These are phyloP conservation scores for Anticlea derivata DNA, from an alignment of 2,888 invertebrate genomes.

Conservation along the genomic window DNA sequence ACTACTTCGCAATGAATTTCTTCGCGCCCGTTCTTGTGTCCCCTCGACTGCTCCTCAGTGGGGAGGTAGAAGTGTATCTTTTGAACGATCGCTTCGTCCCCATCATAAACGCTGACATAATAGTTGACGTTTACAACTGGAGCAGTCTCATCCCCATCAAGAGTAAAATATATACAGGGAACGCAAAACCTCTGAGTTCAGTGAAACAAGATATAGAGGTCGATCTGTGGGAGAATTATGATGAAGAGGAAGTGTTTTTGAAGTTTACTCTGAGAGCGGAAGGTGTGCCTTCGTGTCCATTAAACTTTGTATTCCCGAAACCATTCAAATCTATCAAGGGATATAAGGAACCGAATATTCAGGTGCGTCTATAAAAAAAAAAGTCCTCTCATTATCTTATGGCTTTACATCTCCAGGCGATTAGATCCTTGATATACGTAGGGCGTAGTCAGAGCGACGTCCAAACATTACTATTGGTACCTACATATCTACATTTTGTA, in stretches of 20 bases:
- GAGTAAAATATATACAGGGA: slow-evolving; percentile 49
- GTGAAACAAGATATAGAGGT: slow-evolving; percentile 55
- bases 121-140: slow-evolving; percentile 85
- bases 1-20: slow-evolving; percentile 94
- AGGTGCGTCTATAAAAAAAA: too few species aligned
- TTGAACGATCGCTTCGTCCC: slow-evolving; percentile 85
- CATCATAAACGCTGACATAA: slow-evolving; percentile 71
- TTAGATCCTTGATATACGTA: too few species aligned
- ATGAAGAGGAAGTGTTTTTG: slow-evolving; percentile 60
- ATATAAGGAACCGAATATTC: slow-evolving; percentile 79
- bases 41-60: slow-evolving; percentile 75
- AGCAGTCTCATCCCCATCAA: slow-evolving; percentile 67
- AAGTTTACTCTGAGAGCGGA: slow-evolving; percentile 79
- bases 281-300: slow-evolving; percentile 77
- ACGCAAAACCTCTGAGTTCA: slow-evolving; percentile 52
- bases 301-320: slow-evolving; percentile 87
- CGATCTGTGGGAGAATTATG: slow-evolving; percentile 48
- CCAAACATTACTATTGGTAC: too few species aligned
- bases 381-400: too few species aligned
- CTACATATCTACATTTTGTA: too few species aligned
- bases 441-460: too few species aligned
- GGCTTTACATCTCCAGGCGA: too few species aligned
- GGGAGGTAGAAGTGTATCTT: slow-evolving; percentile 84
- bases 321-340: slow-evolving; percentile 81
- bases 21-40: slow-evolving; percentile 91